Percentiles rank a stretch among this genome's conserved stretches.
These are phyloP conservation scores for Serripes groenlandicus DNA, from an alignment of 2,888 invertebrate species.

Conservation along the genomic window DNA sequence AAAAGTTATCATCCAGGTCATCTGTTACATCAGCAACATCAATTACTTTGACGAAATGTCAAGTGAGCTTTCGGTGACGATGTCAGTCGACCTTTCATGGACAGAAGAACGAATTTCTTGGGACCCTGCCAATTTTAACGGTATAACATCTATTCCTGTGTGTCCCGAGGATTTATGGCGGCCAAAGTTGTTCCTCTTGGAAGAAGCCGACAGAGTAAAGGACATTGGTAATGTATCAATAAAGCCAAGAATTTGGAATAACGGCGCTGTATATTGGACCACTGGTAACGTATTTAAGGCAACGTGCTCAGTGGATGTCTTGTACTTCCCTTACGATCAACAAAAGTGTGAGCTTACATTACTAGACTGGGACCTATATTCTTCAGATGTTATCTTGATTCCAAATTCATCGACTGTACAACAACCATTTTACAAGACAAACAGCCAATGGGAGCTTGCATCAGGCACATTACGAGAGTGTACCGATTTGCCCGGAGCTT, in stretches of 20 bases:
- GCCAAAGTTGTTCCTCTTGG: constrained; percentile 36
- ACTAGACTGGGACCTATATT: background rate
- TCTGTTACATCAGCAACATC: constrained; percentile 14
- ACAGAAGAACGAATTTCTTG: constrained; percentile 45
- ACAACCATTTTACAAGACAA: too few species aligned
- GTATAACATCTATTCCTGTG: constrained; percentile 19
- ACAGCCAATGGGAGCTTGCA: constrained; percentile 45
- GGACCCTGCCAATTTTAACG: constrained; percentile 8
- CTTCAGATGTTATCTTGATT: background rate
- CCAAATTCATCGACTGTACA: constrained; percentile 4
- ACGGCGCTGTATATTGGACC: constrained; percentile 40
- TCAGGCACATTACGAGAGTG: background rate
- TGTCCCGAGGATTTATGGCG: constrained; percentile 46
- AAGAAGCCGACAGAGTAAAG: constrained; percentile 31
- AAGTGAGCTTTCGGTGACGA: constrained; percentile 27
- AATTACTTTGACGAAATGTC: constrained; percentile 56
- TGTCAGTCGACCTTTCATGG: constrained; percentile 39
- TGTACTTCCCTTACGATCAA: constrained; percentile 60
- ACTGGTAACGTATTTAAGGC: constrained; percentile 32
- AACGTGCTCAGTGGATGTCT: constrained; percentile 55
- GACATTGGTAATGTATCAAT: constrained; percentile 33
- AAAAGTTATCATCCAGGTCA: background rate
- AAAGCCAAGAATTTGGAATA: constrained; percentile 6
- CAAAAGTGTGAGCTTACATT: constrained; percentile 44
- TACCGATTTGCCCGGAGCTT: background rate